Evolutionary conservation across 2,888 invertebrate species (phyloP).

Genomic region (Aproaerema taeniolella): DNA sequence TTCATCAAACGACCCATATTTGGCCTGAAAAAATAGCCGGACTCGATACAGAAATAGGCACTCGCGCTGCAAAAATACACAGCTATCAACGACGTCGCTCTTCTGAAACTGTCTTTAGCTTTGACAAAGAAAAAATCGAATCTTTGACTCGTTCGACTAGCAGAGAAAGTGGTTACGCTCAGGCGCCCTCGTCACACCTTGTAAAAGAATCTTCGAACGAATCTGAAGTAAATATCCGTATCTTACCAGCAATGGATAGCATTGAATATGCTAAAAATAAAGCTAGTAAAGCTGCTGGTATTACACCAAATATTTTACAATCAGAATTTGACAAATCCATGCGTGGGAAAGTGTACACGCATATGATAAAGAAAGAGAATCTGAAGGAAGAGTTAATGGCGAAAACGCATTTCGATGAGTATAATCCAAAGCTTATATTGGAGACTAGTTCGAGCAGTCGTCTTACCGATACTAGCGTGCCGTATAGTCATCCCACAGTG

Average conservation of each 20-base stretch:
- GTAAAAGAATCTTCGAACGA: conserved; percentile 72
- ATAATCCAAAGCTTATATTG: conserved; percentile 81
- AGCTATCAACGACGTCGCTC: conserved; percentile 80
- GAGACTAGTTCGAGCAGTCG: conserved; percentile 75
- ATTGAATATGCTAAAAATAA: conserved; percentile 77
- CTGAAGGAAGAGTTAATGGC: conserved; percentile 81
- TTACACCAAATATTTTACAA: conserved; percentile 72
- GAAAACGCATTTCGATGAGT: conserved; percentile 82
- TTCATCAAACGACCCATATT: conserved; percentile 66
- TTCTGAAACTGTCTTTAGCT: conserved; percentile 86
- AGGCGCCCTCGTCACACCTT: conserved; percentile 45
- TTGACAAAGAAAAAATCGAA: conserved; percentile 86
- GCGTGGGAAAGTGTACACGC: conserved; percentile 58
- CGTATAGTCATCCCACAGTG: conserved; percentile 83
- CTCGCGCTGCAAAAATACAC: conserved; percentile 61
- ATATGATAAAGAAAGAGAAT: conserved; percentile 70
- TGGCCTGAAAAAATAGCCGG: conserved; percentile 77
- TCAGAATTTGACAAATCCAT: conserved; percentile 80
- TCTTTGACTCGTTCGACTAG: conserved; percentile 79
- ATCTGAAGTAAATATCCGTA: conserved; percentile 67
- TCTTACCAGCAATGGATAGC: conserved; percentile 73
- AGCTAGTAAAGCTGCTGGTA: conserved; percentile 56
- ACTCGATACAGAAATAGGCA: conserved; percentile 68
- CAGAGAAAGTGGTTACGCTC: conserved; percentile 52
- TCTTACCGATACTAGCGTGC: conserved; percentile 68